Conservation (phyloP, 2,797 vertebrate species). For the Avahi laniger region DNA sequence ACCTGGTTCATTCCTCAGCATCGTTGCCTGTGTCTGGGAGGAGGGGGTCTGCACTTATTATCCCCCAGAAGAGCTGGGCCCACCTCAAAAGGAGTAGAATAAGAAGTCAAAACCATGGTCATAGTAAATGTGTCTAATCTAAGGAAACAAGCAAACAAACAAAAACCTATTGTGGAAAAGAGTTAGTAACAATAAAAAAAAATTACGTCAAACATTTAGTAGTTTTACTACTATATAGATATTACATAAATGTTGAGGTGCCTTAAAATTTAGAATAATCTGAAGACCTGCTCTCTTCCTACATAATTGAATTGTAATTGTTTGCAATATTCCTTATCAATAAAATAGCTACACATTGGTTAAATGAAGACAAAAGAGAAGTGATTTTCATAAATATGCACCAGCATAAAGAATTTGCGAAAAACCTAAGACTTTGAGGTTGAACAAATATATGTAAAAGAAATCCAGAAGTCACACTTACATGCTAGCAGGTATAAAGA, state of each 20-base stretch:
- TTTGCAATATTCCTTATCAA: background rate
- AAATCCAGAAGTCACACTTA: background rate
- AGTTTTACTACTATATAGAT: background rate
- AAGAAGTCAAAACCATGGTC: background rate
- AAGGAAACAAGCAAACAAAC: background rate
- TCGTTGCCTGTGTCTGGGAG: background rate
- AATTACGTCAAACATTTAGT: background rate
- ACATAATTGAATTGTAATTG: background rate
- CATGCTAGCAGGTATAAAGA: background rate
- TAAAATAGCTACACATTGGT: background rate
- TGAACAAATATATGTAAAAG: background rate
- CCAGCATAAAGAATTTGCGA: background rate
- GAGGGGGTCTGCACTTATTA: background rate
- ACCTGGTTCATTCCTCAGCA: background rate
- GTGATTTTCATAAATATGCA: background rate
- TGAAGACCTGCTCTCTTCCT: background rate
- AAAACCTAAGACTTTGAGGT: background rate
- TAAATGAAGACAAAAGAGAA: constrained; percentile 27
- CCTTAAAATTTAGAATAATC: background rate
- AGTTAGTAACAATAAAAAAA: background rate
- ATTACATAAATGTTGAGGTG: background rate
- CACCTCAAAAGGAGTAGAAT: background rate
- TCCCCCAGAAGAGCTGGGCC: background rate
- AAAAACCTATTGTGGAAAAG: background rate
- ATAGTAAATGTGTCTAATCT: background rate